Evolutionary conservation across 2,888 invertebrate species (phyloP).

Genomic region (Hecatera dysodea): DNA sequence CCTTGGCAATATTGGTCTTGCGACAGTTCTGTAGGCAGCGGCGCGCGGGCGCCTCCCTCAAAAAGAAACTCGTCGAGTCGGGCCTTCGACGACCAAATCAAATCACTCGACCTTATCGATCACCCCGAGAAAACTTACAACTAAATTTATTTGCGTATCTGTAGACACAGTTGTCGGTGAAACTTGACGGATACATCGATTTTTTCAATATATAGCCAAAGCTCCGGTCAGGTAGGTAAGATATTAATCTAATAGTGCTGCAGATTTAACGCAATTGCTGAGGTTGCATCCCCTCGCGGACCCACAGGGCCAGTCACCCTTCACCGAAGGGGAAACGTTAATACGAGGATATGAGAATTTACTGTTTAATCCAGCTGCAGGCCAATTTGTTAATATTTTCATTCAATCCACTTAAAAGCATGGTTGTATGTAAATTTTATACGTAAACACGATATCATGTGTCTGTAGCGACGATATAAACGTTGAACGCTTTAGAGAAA

Average conservation of each 20-base stretch:
- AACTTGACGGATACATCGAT: conserved; percentile 46
- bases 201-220: conserved; percentile 60
- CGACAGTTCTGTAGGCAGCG: conserved; percentile 89
- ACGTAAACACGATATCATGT: conserved; percentile 62
- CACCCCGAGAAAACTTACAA: conserved; percentile 85
- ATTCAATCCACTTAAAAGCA: conserved; percentile 89
- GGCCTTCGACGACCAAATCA: conserved; percentile 88
- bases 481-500: conserved; percentile 62
- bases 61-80: conserved; percentile 86
- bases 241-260: conserved; percentile 87
- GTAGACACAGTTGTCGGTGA: conserved; percentile 59
- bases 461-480: conserved; percentile 46
- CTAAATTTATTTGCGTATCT: conserved; percentile 84
- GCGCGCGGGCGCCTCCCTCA: conserved; percentile 85
- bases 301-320: conserved; percentile 83
- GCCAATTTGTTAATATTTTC: conserved; percentile 91
- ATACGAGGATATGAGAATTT: conserved; percentile 91
- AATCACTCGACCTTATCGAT: conserved; percentile 89
- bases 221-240: conserved; percentile 72
- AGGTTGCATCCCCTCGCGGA: conserved; percentile 86
- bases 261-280: conserved; percentile 89
- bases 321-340: conserved; percentile 87
- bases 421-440: conserved; percentile 76
- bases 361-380: conserved; percentile 90
- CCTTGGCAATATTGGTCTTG: conserved; percentile 90